These are phyloP conservation scores for Ochropleura leucogaster DNA, from an alignment of 2,888 invertebrate genomes.

Conservation along the genomic window DNA sequence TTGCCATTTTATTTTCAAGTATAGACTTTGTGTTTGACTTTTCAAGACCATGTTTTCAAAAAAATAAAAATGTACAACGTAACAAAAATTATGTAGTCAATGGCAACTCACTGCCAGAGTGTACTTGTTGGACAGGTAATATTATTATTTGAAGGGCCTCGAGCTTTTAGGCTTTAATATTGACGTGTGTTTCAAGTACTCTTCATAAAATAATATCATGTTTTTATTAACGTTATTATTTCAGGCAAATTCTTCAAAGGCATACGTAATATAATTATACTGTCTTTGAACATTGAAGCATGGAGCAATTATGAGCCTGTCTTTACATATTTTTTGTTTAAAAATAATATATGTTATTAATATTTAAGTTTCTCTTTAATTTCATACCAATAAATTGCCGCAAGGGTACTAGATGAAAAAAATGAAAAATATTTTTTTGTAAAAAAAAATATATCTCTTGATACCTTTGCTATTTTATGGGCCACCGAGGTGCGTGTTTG, in stretches of 20 bases:
- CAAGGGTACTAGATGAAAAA: not conserved
- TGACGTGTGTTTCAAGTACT: not conserved
- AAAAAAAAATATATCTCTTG: not conserved
- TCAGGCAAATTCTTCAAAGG: slow-evolving; percentile 5
- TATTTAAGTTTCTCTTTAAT: slow-evolving; percentile 4
- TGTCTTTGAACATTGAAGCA: slow-evolving; percentile 30
- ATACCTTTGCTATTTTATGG: no score
- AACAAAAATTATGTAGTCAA: no score
- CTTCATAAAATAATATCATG: not conserved
- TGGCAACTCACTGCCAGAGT: not conserved
- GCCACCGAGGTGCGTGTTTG: slow-evolving; percentile 15
- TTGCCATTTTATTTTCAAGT: not conserved
- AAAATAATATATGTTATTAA: not conserved
- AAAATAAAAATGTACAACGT: not conserved
- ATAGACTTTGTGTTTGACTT: not conserved
- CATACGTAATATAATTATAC: slow-evolving; percentile 21
- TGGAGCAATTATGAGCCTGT: slow-evolving; percentile 22
- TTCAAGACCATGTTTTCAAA: not conserved
- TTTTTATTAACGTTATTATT: slow-evolving; percentile 23
- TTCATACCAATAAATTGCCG: not conserved
- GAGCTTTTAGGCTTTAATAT: slow-evolving; percentile 18
- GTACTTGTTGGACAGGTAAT: not conserved
- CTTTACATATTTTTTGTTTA: not conserved
- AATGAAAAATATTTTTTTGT: not conserved
- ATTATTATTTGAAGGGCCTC: slow-evolving; percentile 18